phyloP scores from a whole-genome alignment of 2,888 invertebrate genomes.

The Scaptomyza flava region DNA sequence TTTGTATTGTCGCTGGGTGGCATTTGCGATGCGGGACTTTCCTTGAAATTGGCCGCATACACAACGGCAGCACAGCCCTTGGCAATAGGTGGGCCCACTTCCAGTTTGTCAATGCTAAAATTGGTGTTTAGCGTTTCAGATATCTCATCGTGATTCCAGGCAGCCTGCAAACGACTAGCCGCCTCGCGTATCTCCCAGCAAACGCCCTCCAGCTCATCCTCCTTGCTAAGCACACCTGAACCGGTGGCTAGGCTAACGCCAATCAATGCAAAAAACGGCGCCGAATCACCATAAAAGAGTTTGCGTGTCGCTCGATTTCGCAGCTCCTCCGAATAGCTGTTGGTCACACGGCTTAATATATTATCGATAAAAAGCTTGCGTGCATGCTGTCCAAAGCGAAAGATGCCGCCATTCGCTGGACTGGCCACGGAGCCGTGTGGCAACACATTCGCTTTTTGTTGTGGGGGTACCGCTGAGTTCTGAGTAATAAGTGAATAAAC shows the following conservation, averaged over 20 bases:
- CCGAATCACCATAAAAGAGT: conserved; percentile 89
- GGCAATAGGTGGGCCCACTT: conserved; percentile 89
- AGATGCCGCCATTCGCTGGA: conserved; percentile 79
- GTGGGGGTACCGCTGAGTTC: conserved; percentile 46
- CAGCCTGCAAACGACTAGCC: conserved; percentile 81
- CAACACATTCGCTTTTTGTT: conserved; percentile 46
- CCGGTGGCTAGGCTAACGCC: conserved; percentile 90
- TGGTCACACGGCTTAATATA: conserved; percentile 89
- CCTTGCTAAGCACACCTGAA: conserved; percentile 89
- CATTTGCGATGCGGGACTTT: conserved; percentile 16
- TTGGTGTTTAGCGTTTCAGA: conserved; percentile 83
- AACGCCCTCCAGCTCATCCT: conserved; percentile 91
- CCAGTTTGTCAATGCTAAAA: conserved; percentile 87
- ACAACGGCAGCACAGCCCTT: conserved; percentile 94
- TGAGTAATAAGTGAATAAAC: conserved; percentile 2
- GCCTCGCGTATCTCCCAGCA: conserved; percentile 90
- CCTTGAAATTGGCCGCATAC: conserved; percentile 88
- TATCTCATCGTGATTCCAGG: conserved; percentile 81
- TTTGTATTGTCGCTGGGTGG: background rate
- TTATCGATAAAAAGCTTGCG: conserved; percentile 89
- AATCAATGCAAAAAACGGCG: conserved; percentile 90
- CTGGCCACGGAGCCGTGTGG: conserved; percentile 17
- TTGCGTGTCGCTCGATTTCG: conserved; percentile 87
- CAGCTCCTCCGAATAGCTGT: conserved; percentile 87
- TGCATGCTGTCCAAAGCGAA: conserved; percentile 87